Conservation (phyloP, 1,140 invertebrate species). For the Papilio dardanus region DNA sequence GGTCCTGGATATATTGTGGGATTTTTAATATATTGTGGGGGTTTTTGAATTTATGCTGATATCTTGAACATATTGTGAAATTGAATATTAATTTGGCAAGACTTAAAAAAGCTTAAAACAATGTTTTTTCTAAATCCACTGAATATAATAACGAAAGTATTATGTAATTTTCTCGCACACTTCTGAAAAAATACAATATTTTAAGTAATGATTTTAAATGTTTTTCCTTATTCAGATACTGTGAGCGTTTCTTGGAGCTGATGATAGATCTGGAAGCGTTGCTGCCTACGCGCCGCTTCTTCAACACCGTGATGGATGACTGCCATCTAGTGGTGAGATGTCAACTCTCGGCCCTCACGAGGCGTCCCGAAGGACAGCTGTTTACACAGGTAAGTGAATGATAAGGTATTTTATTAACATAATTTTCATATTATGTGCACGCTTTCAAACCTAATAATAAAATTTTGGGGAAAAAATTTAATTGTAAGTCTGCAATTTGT, state of each 20-base stretch:
- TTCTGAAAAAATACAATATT: neutral
- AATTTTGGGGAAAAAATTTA: no score
- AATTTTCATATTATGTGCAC: no score
- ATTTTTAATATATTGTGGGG: no score
- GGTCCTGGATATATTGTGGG: no score
- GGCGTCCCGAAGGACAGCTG: slow-evolving; percentile 93
- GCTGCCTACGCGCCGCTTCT: slow-evolving; percentile 97
- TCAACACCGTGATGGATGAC: slow-evolving; percentile 98
- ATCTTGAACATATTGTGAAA: no score
- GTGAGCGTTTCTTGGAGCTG: slow-evolving; percentile 97
- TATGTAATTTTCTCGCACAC: no score
- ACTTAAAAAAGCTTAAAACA: no score
- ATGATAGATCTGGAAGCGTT: slow-evolving; percentile 98
- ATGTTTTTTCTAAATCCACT: no score
- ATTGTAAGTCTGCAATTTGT: neutral
- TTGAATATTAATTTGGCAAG: no score
- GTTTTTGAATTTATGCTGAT: no score
- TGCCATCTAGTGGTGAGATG: slow-evolving; percentile 96
- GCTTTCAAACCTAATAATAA: no score
- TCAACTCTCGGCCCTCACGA: slow-evolving; percentile 89
- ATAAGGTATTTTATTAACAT: neutral
- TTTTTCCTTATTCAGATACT: slow-evolving; percentile 85
- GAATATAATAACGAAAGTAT: no score
- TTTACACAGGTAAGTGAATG: slow-evolving; percentile 91
- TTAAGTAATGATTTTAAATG: neutral